phyloP scores from a whole-genome alignment of 1,140 invertebrate species.

The Drosophila jambulina region DNA sequence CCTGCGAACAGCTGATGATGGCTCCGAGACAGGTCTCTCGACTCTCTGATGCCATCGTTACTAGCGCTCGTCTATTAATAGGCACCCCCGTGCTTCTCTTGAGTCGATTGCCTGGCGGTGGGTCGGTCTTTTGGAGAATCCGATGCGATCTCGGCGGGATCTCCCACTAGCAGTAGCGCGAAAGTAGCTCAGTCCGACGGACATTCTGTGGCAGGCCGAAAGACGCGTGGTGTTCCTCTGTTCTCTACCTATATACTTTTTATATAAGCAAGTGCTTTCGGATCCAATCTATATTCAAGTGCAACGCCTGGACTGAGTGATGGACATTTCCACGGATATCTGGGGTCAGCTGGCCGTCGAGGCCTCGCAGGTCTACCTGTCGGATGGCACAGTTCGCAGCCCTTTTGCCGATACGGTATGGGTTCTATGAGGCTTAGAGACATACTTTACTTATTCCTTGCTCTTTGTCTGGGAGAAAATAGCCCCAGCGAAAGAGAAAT shows the following conservation, averaged over 20 bases:
- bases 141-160: slow-evolving; percentile 22
- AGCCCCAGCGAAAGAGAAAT: background rate
- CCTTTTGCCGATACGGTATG: slow-evolving; percentile 93
- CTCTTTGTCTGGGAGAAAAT: slow-evolving; percentile 25
- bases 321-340: slow-evolving; percentile 86
- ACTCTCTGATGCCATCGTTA: slow-evolving; percentile 52
- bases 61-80: slow-evolving; percentile 75
- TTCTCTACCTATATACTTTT: slow-evolving; percentile 48
- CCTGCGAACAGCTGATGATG: slow-evolving; percentile 36
- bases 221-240: slow-evolving; percentile 48
- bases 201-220: slow-evolving; percentile 50
- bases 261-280: slow-evolving; percentile 65
- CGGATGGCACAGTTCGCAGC: slow-evolving; percentile 91
- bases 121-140: slow-evolving; percentile 70
- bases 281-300: slow-evolving; percentile 18
- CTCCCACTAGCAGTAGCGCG: slow-evolving; percentile 62
- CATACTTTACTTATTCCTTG: background rate
- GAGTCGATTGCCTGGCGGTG: slow-evolving; percentile 51
- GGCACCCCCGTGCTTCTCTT: slow-evolving; percentile 60
- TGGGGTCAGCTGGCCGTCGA: slow-evolving; percentile 94
- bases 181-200: slow-evolving; percentile 68
- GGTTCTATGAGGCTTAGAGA: slow-evolving; percentile 1
- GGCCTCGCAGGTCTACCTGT: slow-evolving; percentile 93
- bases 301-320: slow-evolving; percentile 25
- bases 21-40: slow-evolving; percentile 37